phyloP scores from a whole-genome alignment of 2,888 invertebrate genomes.

The Drosophila peninsularis region DNA sequence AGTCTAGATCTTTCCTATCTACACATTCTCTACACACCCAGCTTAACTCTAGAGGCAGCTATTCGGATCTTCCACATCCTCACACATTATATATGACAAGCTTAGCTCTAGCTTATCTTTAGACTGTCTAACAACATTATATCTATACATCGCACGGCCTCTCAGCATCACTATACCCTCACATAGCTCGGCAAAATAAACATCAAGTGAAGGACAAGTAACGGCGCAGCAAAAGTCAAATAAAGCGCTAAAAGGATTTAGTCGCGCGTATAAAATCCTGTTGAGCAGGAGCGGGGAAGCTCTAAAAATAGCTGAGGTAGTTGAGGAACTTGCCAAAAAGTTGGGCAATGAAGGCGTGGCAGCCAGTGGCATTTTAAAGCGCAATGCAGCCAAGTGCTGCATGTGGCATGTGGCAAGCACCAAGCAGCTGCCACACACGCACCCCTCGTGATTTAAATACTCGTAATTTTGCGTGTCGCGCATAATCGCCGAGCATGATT shows the following conservation, averaged over 20 bases:
- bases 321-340: slow-evolving; percentile 7
- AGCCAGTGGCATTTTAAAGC: slow-evolving; percentile 10
- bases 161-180: background rate
- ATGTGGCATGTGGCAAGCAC: slow-evolving; percentile 13
- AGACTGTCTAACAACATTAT: background rate
- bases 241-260: slow-evolving; percentile 78
- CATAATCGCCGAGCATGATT: slow-evolving; percentile 76
- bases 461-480: slow-evolving; percentile 43
- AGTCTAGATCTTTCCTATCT: background rate
- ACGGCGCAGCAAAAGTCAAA: slow-evolving; percentile 60
- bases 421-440: slow-evolving; percentile 1
- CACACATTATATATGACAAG: background rate
- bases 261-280: slow-evolving; percentile 37
- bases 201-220: slow-evolving; percentile 28
- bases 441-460: slow-evolving; percentile 22
- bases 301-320: slow-evolving; percentile 1
- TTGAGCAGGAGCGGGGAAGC: background rate
- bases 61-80: background rate
- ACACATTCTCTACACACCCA: background rate
- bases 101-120: background rate
- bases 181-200: slow-evolving; percentile 17
- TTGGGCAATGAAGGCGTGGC: background rate
- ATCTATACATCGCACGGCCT: too few species aligned
- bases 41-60: background rate
- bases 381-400: slow-evolving; percentile 14